Base-by-base conservation (phyloP, 2,113 vertebrate species). In the Turdus rufiventris region DNA sequence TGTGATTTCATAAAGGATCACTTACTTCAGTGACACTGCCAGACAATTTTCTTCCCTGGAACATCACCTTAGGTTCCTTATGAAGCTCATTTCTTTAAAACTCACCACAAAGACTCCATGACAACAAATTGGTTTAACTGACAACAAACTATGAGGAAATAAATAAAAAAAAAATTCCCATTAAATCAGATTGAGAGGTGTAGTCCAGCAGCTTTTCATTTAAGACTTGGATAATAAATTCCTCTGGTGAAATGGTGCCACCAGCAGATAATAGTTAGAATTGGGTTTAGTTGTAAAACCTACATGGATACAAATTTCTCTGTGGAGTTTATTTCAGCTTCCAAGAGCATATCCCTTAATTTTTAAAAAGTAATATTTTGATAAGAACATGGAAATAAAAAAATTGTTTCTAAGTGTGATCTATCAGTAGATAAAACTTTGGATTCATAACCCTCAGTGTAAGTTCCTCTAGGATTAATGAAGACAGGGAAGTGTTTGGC, bases 201-300 rank as follows among this genome's bases (percentile, higher is more conserved):
- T 8, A 66, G 34, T 34, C 48, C 45, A 31, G 48, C 47, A 71
- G 86, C 29, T 77, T 68, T 79, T 68, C 61, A 47, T 34, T 62
- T 70, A 24, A 70, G 54, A 60, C 43, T 57, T 54, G 15, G 62
- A 50, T 28, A 77, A 85, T 48, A 62, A 87, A 84, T 57, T 91
- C 77, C 72, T 89, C 68, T 94, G 72, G 94, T 93, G 88, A 91
- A 94, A 96, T 81, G 94, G 94, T 93, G 95, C 96, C 96, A 96
- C 95, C 97, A 94, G 74, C 94, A 97, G 97, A 95, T 96, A 74
- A 86, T 8, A 91, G 34, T 65, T 67, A 94, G 95, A 97, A 95
- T 31, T 95, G 45, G 82, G 60, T 81, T 67, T 77, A 82, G 51
- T 9, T 29, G 34, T 72, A 74, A 93, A 84, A 48, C 19, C 24